A percentile compares a stretch with the other conserved stretches of the same genome.
Conservation (phyloP, 2,113 vertebrate species). For the Pseudopipra pipra region DNA sequence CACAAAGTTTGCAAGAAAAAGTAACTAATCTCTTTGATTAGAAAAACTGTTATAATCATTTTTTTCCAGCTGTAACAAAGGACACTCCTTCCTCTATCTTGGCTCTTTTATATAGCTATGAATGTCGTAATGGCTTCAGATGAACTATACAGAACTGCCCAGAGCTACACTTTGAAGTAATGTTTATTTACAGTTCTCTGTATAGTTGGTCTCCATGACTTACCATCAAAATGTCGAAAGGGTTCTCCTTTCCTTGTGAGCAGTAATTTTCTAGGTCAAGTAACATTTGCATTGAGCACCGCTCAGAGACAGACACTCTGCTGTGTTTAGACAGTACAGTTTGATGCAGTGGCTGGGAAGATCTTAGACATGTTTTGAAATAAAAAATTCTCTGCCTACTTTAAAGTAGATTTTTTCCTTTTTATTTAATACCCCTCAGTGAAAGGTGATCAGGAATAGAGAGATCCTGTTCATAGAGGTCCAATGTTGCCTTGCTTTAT, state of each 20-base stretch:
- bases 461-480: neutral
- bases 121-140: neutral
- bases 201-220: slow-evolving; percentile 42
- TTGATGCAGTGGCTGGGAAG: neutral
- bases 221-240: slow-evolving; percentile 18
- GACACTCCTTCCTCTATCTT: neutral
- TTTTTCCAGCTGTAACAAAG: neutral
- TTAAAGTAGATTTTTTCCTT: neutral
- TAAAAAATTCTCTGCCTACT: neutral
- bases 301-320: neutral
- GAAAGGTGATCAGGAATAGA: neutral
- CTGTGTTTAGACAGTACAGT: neutral
- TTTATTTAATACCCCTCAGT: neutral
- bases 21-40: neutral
- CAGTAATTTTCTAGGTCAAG: slow-evolving; percentile 57
- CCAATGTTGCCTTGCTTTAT: neutral
- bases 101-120: neutral
- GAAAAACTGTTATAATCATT: neutral
- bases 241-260: slow-evolving; percentile 23
- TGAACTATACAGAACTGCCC: slow-evolving; percentile 19
- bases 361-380: neutral
- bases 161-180: slow-evolving; percentile 50
- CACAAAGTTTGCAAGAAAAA: neutral
- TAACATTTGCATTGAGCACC: slow-evolving; percentile 22
- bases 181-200: slow-evolving; percentile 54